Conservation (phyloP, 2,888 invertebrate species). For the Acholoe squamosa region DNA sequence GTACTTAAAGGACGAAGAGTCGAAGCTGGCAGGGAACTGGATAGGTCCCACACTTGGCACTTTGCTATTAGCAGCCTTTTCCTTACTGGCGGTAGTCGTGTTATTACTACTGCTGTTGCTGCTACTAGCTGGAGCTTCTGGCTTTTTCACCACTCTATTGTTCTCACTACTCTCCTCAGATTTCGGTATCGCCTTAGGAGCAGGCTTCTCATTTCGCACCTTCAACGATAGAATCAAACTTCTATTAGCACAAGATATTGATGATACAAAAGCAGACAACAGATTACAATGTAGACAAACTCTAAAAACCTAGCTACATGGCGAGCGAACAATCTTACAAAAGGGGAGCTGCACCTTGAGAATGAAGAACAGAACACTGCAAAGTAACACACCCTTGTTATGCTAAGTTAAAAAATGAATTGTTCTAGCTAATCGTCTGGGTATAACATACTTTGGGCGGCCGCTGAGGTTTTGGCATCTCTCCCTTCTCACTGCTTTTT, state of each 20-base stretch:
- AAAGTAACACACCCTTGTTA: too few species aligned
- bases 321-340: too few species aligned
- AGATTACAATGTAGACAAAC: too few species aligned
- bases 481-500: conserved; percentile 63
- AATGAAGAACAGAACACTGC: too few species aligned
- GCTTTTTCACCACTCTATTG: conserved; percentile 53
- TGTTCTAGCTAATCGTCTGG: background rate
- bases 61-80: conserved; percentile 41
- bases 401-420: background rate
- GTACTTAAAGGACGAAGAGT: conserved; percentile 75
- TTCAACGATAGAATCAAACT: background rate
- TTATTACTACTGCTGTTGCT: conserved; percentile 7
- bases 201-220: background rate
- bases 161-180: conserved; percentile 5
- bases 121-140: background rate
- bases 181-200: background rate
- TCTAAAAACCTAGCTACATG: too few species aligned
- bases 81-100: conserved; percentile 23
- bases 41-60: conserved; percentile 73
- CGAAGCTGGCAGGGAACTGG: conserved; percentile 82
- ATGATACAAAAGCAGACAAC: background rate
- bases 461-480: conserved; percentile 79
- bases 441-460: conserved; percentile 75
- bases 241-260: background rate
- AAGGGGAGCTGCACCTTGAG: too few species aligned